Conservation (phyloP, 2,113 vertebrate genomes). For the Bolborhynchus lineola region DNA sequence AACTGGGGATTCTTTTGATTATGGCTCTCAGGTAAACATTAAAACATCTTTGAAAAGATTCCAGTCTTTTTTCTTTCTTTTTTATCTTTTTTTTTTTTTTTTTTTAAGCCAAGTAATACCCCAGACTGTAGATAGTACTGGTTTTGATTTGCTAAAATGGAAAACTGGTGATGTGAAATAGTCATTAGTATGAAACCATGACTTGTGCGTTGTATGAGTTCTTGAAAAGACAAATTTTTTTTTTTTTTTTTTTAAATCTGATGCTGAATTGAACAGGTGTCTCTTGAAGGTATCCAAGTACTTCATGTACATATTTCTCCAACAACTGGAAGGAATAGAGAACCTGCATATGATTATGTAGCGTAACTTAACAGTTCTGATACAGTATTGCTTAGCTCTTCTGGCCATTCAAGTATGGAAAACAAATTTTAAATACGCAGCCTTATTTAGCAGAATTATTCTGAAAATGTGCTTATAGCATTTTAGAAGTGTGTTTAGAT, state of each 20-base stretch:
- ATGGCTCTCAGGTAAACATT: not conserved
- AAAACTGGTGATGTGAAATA: not conserved
- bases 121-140: not conserved
- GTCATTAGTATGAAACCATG: accelerated
- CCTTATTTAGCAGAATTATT: not conserved
- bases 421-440: not conserved
- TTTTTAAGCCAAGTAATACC: not conserved
- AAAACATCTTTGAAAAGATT: not conserved
- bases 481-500: not conserved
- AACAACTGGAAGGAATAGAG: not conserved
- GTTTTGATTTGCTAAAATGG: not conserved
- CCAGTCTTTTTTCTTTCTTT: no score
- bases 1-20: not conserved
- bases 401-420: not conserved
- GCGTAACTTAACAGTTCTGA: not conserved
- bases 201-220: not conserved
- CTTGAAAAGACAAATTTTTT: not conserved
- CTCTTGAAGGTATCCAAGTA: not conserved
- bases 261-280: not conserved
- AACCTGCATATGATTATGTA: not conserved
- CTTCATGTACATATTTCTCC: not conserved
- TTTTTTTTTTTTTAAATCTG: not conserved
- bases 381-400: not conserved
- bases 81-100: no score
- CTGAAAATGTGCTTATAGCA: not conserved